Percentiles rank a stretch among this genome's conserved stretches.
Conservation (phyloP, 1,140 invertebrate genomes). For the Muscidifurax raptorellus region DNA sequence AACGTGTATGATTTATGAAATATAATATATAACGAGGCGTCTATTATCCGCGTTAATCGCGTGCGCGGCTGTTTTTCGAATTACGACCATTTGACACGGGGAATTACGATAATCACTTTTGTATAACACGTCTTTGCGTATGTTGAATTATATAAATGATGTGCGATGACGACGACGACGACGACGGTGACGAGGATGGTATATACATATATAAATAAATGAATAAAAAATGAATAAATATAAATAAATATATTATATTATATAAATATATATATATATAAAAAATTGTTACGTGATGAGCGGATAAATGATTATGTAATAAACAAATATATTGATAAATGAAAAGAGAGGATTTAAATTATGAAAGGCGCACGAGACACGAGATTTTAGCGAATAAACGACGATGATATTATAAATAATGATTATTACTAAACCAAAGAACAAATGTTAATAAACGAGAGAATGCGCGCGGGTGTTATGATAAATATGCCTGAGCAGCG, state of each 20-base stretch:
- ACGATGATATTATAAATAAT: constrained; percentile 2
- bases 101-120: constrained; percentile 66
- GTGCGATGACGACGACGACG: background rate
- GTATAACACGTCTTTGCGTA: constrained; percentile 56
- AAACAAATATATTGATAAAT: constrained; percentile 38
- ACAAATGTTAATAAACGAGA: background rate
- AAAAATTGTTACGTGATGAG: constrained; percentile 30
- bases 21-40: background rate
- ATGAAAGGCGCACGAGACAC: background rate
- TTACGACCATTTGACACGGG: constrained; percentile 50
- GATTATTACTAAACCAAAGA: constrained; percentile 1
- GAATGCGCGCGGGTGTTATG: background rate
- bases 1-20: too few species aligned
- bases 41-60: background rate
- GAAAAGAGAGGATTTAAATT: constrained; percentile 43
- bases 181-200: constrained; percentile 44
- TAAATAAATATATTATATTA: constrained; percentile 21
- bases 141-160: constrained; percentile 37
- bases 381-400: constrained; percentile 19
- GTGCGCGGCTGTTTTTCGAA: constrained; percentile 39
- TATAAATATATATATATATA: constrained; percentile 5
- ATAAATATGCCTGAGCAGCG: background rate
- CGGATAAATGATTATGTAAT: constrained; percentile 45
- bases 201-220: constrained; percentile 44
- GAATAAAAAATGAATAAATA: constrained; percentile 14